These are phyloP conservation scores for Danio aesculapii DNA, from an alignment of 2,797 vertebrate genomes.

Conservation along the genomic window DNA sequence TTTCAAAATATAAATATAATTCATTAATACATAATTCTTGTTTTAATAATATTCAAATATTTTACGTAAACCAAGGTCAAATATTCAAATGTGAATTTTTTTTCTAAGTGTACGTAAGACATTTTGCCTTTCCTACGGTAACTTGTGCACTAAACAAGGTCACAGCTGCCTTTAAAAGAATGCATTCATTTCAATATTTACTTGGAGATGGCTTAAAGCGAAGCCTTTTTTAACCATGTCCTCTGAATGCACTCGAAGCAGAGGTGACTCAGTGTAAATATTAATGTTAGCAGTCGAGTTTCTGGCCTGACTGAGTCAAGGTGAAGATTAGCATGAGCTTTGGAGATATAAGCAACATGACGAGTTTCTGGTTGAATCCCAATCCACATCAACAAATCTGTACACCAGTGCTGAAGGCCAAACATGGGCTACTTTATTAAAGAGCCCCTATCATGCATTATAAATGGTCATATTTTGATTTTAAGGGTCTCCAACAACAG, in stretches of 20 bases:
- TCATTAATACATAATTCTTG: no score
- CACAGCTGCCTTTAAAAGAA: conserved; percentile 25
- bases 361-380: background rate
- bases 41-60: no score
- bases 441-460: no score
- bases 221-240: conserved; percentile 12
- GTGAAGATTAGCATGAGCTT: background rate
- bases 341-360: background rate
- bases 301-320: background rate
- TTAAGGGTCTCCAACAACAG: no score
- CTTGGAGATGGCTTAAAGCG: background rate
- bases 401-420: background rate
- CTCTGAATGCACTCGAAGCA: background rate
- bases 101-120: background rate
- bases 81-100: background rate
- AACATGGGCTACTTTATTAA: background rate
- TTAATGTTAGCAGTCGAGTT: conserved; percentile 18
- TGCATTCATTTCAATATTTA: conserved; percentile 21
- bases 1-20: no score
- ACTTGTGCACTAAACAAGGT: background rate
- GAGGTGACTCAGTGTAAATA: conserved; percentile 21
- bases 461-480: no score
- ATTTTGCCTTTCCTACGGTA: background rate
- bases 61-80: no score
- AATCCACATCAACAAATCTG: background rate